Conservation (phyloP, 2,113 vertebrate genomes). For the Python bivittatus region DNA sequence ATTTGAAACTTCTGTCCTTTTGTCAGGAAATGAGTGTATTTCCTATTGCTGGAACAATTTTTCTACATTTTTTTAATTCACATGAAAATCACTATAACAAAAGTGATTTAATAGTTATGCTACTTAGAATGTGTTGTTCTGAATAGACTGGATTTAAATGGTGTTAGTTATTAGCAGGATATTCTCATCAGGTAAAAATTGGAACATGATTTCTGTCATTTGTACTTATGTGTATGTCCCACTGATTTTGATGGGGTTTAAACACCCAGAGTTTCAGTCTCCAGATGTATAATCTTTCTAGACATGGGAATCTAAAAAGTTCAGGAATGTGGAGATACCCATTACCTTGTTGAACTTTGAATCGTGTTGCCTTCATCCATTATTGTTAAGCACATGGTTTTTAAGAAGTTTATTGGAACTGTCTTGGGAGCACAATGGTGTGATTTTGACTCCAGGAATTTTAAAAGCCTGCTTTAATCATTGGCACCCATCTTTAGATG, state of each 20-base stretch:
- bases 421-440: not conserved
- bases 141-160: not conserved
- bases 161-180: not conserved
- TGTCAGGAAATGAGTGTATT: not conserved
- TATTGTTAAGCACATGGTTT: not conserved
- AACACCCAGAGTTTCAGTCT: not conserved
- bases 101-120: not conserved
- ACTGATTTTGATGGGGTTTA: not conserved
- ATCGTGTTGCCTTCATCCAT: not conserved
- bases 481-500: not conserved
- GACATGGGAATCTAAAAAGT: not conserved
- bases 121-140: not conserved
- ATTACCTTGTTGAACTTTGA: not conserved
- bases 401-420: not conserved
- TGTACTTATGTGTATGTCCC: not conserved
- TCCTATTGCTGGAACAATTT: not conserved
- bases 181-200: not conserved
- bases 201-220: not conserved
- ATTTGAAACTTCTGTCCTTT: not conserved
- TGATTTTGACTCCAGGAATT: constrained; percentile 3
- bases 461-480: not conserved
- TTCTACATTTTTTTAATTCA: not conserved
- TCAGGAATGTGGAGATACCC: not conserved
- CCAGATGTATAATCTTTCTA: not conserved
- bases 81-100: not conserved